A percentile compares a stretch with the other conserved stretches of the same genome.
Conservation (phyloP, 2,113 vertebrate species). For the Oceanites oceanicus region DNA sequence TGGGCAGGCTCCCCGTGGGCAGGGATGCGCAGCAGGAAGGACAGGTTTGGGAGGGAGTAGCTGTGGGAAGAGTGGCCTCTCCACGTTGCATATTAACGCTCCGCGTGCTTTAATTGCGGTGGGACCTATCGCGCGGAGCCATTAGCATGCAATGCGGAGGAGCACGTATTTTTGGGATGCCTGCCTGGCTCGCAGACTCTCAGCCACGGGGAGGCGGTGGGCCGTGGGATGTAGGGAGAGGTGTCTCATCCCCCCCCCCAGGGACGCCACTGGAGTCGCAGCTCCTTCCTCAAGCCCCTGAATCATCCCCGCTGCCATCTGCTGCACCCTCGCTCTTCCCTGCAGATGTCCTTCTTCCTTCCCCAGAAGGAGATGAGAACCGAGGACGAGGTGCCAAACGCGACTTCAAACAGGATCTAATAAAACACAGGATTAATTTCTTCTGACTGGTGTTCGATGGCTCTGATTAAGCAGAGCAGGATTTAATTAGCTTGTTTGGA, state of each 20-base stretch:
- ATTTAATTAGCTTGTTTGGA: slow-evolving; percentile 63
- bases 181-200: neutral
- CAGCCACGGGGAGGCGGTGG: neutral
- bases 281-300: slow-evolving; percentile 56
- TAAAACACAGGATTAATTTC: slow-evolving; percentile 60
- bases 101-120: slow-evolving; percentile 33
- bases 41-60: slow-evolving; percentile 63
- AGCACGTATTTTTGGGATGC: slow-evolving; percentile 61
- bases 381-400: slow-evolving; percentile 45
- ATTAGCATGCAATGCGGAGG: slow-evolving; percentile 54
- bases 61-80: slow-evolving; percentile 66
- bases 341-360: slow-evolving; percentile 67
- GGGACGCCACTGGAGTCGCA: slow-evolving; percentile 28
- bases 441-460: slow-evolving; percentile 62
- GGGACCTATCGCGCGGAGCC: neutral
- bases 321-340: slow-evolving; percentile 58
- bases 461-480: slow-evolving; percentile 62
- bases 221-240: slow-evolving; percentile 22
- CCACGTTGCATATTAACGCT: slow-evolving; percentile 37
- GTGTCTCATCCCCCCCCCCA: neutral
- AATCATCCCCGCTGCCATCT: slow-evolving; percentile 62
- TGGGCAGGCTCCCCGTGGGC: slow-evolving; percentile 49
- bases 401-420: slow-evolving; percentile 54
- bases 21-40: slow-evolving; percentile 62
- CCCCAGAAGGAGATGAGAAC: slow-evolving; percentile 62